Evolutionary conservation across 2,888 invertebrate species (phyloP), one percentile per base, ranked within the genome.

Genomic region (Pterostichus madidus): DNA sequence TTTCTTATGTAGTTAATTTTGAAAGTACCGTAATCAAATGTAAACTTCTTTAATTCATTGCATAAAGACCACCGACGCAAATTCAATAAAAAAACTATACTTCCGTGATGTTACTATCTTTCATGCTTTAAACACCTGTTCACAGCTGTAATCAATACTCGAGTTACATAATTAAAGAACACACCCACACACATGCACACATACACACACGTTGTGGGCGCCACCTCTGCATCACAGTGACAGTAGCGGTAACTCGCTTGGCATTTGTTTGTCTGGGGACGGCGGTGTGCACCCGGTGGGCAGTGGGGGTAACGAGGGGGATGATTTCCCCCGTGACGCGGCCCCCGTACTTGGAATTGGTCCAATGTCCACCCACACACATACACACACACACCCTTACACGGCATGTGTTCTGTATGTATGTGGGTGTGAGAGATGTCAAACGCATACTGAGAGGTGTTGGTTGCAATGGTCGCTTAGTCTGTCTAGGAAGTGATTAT

Each of bases 291-390:
- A 11, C 31, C 59, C 59, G 11, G 2, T 1, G 17, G 56, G 52
- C n/a, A n/a, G n/a, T n/a, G n/a, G n/a, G n/a, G 15, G 56, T 24
- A 3, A 10, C 10, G 35, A 11, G 17, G 31, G 24, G 24, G 35
- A 6, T 64, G 64, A 64, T 64, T 64, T 64, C 64, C 64, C 64
- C 13, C 5, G 64, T 35, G 64, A 32, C 31, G 7, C 59, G 59
- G 24, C 59, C 59, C 31, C 10, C 13, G n/a, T 49, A n/a, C 49
- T 49, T 49, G 49, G 49, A 49, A 3, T 49, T 49, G 49, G 49
- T 11, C 64, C 35, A 64, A 13, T 64, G 64, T 64, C 64, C 64
- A 64, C 64, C 31, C 56, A 61, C 61, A 61, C 32, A 13, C 64
- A 11, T 10, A 17, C 56, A 17, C 17, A 56, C 6, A 17, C 24